Evolutionary conservation across 2,797 vertebrate species (phyloP).

Genomic region (Tadarida brasiliensis): DNA sequence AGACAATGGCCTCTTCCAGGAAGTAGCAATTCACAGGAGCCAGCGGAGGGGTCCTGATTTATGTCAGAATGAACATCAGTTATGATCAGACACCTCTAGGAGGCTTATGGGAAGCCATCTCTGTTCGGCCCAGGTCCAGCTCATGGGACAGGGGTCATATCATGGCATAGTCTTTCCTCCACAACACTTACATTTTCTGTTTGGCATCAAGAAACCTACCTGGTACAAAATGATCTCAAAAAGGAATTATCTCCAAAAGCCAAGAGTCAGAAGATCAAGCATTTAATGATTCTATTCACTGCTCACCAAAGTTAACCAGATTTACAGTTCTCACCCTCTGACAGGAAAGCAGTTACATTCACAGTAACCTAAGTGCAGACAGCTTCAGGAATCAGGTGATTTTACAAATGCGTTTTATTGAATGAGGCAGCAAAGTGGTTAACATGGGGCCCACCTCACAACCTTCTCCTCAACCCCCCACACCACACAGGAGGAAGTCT

Average conservation of each 20-base stretch:
- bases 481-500: not conserved
- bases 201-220: not conserved
- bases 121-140: not conserved
- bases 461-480: not conserved
- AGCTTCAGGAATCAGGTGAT: not conserved
- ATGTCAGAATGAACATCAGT: not conserved
- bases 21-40: not conserved
- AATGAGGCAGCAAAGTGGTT: constrained; percentile 46
- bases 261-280: not conserved
- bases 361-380: not conserved
- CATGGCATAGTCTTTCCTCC: not conserved
- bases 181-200: not conserved
- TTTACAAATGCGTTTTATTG: constrained; percentile 8
- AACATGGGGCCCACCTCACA: not conserved
- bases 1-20: not conserved
- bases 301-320: not conserved
- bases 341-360: not conserved
- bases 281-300: not conserved
- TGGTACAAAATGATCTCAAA: not conserved
- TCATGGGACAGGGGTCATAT: not conserved
- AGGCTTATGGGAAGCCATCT: not conserved
- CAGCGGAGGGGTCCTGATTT: not conserved
- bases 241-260: not conserved
- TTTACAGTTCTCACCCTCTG: not conserved
- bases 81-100: not conserved